Conservation (phyloP, 2,113 vertebrate species). For the Piaya cayana region DNA sequence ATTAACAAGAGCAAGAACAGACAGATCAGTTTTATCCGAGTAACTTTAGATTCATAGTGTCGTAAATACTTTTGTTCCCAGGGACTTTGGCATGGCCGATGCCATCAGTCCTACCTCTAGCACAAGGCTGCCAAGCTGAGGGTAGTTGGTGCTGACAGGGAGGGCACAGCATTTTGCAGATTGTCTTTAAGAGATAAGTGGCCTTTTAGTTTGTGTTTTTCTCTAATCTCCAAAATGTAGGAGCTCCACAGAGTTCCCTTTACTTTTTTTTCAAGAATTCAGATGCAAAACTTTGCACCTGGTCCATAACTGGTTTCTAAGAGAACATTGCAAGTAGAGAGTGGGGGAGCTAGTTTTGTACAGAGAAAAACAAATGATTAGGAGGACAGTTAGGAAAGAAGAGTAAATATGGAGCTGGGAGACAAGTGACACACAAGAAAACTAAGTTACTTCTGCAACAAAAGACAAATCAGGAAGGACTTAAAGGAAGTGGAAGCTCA, state of each 20-base stretch:
- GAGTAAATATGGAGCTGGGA: not conserved
- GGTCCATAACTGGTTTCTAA: not conserved
- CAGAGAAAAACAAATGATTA: not conserved
- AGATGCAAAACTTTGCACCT: not conserved
- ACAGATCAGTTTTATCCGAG: not conserved
- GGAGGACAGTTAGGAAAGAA: not conserved
- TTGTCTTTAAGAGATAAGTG: not conserved
- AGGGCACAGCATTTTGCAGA: not conserved
- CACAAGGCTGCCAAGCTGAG: not conserved
- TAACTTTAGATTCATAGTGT: not conserved
- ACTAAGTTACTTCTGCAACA: not conserved
- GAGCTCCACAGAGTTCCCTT: not conserved
- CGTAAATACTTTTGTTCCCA: not conserved
- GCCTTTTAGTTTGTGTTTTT: not conserved
- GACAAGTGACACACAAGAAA: not conserved
- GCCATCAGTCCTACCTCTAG: not conserved
- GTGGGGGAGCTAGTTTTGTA: not conserved
- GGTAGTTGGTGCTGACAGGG: fast-evolving
- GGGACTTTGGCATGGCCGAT: not conserved
- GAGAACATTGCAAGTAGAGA: not conserved
- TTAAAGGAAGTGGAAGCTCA: not conserved
- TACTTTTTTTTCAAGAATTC: not conserved
- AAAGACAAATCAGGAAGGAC: not conserved
- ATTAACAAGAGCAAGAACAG: not conserved
- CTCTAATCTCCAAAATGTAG: not conserved